Evolutionary conservation across 2,797 vertebrate genomes (phyloP).

Genomic region (Peromyscus nudipes): DNA sequence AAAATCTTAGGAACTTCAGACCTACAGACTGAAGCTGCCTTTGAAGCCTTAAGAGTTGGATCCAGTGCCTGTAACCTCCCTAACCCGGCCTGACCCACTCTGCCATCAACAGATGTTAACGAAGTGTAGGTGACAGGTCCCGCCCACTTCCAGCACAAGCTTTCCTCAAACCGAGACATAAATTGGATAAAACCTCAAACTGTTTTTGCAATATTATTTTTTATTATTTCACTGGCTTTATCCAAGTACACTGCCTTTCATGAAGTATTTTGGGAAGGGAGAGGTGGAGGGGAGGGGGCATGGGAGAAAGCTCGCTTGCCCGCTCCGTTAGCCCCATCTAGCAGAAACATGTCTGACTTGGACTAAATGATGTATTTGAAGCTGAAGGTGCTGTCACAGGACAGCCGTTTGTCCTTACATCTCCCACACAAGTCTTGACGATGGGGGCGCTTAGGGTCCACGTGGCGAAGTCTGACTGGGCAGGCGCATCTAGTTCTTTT

Average conservation of each 20-base stretch:
- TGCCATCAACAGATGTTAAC: neutral
- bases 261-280: neutral
- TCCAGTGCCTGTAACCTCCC: neutral
- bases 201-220: conserved; percentile 81
- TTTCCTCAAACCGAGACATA: neutral
- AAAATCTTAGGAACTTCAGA: neutral
- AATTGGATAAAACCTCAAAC: neutral
- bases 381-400: conserved; percentile 98
- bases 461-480: conserved; percentile 94
- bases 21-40: neutral
- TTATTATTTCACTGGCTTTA: conserved; percentile 63
- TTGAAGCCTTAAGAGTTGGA: neutral
- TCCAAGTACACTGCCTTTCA: conserved; percentile 64
- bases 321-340: neutral
- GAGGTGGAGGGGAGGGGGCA: too few relatives aligned
- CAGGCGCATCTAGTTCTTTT: conserved; percentile 96
- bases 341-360: neutral
- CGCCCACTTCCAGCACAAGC: neutral
- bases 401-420: conserved; percentile 98
- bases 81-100: neutral
- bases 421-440: conserved; percentile 97
- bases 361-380: conserved; percentile 98
- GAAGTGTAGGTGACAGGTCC: neutral
- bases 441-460: conserved; percentile 97
- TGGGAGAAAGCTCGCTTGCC: neutral